A percentile compares a stretch with the other conserved stretches of the same genome.
Conservation (phyloP, 2,888 invertebrate species). For the Zaprionus bogoriensis region DNA sequence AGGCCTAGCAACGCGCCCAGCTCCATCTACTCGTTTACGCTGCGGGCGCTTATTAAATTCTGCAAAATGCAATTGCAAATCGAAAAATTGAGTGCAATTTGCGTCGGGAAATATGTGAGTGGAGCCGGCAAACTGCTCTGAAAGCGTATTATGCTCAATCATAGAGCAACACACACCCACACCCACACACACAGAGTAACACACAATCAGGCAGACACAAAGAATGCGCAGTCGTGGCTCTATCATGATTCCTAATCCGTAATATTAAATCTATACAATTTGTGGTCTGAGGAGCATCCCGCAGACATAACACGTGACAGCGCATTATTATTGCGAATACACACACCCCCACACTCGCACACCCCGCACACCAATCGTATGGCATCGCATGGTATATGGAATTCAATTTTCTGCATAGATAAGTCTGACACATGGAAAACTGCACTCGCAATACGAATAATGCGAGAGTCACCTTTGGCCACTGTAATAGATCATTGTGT, state of each 20-base stretch:
- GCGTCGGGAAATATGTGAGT: slow-evolving; percentile 3
- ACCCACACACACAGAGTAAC: not conserved
- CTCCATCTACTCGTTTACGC: not conserved
- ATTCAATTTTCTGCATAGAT: slow-evolving; percentile 78
- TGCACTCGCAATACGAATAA: slow-evolving; percentile 58
- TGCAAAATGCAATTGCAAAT: slow-evolving; percentile 53
- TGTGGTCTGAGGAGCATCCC: slow-evolving; percentile 29
- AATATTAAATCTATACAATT: slow-evolving; percentile 74
- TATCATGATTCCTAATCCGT: slow-evolving; percentile 68
- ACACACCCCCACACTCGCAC: not conserved
- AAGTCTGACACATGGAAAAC: slow-evolving; percentile 47
- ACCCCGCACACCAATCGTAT: slow-evolving; percentile 15
- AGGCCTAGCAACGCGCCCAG: not conserved
- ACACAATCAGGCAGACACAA: slow-evolving; percentile 2
- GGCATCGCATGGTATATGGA: slow-evolving; percentile 38
- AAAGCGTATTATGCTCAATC: slow-evolving; percentile 12
- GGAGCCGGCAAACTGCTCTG: slow-evolving; percentile 7
- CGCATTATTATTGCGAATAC: slow-evolving; percentile 55
- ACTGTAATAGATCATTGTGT: slow-evolving; percentile 67
- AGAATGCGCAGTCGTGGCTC: slow-evolving; percentile 50
- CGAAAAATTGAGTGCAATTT: slow-evolving; percentile 28
- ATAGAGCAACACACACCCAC: not conserved
- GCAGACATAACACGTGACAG: slow-evolving; percentile 55
- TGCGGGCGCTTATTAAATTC: slow-evolving; percentile 1
- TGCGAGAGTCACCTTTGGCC: slow-evolving; percentile 70